These are phyloP conservation scores for Palythoa grandis DNA, from an alignment of 92 coral and sea anemone genomes.

Conservation along the genomic window DNA sequence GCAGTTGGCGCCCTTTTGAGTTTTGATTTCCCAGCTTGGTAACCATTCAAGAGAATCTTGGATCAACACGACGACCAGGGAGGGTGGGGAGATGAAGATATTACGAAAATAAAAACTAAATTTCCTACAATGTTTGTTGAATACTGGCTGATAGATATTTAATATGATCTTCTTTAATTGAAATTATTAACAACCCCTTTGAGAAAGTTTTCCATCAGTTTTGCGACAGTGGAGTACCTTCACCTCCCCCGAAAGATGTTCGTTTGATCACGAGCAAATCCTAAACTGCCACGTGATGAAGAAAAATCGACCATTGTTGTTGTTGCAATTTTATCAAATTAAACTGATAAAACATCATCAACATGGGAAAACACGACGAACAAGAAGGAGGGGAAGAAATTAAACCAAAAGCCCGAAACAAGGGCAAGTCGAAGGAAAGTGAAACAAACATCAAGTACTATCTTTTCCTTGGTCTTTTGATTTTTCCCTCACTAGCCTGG, in stretches of 20 bases:
- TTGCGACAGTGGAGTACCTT: not conserved
- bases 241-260: not conserved
- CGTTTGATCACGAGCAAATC: slow-evolving; percentile 13
- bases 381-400: slow-evolving; percentile 32
- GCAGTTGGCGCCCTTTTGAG: slow-evolving; percentile 72
- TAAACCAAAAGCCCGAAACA: slow-evolving; percentile 27
- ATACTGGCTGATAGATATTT: too few species aligned
- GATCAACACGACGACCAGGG: not conserved
- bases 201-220: not conserved
- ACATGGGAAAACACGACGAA: slow-evolving; percentile 51
- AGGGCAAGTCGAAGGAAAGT: slow-evolving; percentile 58
- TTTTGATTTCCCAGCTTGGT: slow-evolving; percentile 20
- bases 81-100: not conserved
- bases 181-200: not conserved
- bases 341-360: not conserved
- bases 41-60: slow-evolving; percentile 2
- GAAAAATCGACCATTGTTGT: not conserved
- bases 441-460: slow-evolving; percentile 62
- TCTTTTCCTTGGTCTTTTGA: slow-evolving; percentile 67
- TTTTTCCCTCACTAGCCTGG: slow-evolving; percentile 83
- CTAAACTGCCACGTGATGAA: slow-evolving; percentile 24
- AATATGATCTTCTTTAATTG: not conserved
- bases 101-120: not conserved
- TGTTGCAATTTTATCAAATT: too few species aligned
- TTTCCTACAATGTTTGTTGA: not conserved